A percentile compares a stretch with the other conserved stretches of the same genome.
Conservation (phyloP, 2,113 vertebrate genomes). For the Nanger granti region DNA sequence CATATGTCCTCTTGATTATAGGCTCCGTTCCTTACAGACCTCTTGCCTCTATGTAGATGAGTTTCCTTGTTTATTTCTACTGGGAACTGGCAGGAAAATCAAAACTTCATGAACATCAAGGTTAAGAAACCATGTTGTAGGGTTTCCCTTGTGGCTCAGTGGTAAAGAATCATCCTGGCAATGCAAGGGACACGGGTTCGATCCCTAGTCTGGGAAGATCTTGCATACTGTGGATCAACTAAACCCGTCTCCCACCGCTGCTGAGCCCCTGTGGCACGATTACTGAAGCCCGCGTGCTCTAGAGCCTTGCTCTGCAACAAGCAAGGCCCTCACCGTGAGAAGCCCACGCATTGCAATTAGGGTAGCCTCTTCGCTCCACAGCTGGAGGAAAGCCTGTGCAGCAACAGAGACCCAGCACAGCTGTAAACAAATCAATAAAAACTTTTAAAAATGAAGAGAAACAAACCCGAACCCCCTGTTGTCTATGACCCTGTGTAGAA, state of each 20-base stretch:
- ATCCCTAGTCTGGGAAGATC: neutral
- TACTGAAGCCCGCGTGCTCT: neutral
- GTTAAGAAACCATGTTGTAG: neutral
- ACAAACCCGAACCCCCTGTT: neutral
- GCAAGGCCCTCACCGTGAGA: neutral
- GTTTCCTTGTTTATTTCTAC: neutral
- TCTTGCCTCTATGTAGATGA: neutral
- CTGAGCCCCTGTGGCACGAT: neutral
- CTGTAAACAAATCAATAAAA: neutral
- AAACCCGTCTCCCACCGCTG: neutral
- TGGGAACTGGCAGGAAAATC: neutral
- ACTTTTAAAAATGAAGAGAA: neutral
- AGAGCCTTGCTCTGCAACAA: neutral
- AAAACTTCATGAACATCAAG: neutral
- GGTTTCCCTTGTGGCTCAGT: neutral
- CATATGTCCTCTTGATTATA: neutral
- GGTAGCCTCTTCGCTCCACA: neutral
- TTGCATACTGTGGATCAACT: rapidly evolving
- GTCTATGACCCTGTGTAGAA: neutral
- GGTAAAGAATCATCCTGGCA: neutral
- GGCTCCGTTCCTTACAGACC: neutral
- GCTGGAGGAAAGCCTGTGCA: neutral
- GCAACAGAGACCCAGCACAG: neutral
- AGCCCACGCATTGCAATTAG: neutral
- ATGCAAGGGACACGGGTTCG: neutral